Evolutionary conservation across 2,888 invertebrate genomes (phyloP), one percentile per base, ranked within the genome.

Genomic region (Notodonta dromedarius): DNA sequence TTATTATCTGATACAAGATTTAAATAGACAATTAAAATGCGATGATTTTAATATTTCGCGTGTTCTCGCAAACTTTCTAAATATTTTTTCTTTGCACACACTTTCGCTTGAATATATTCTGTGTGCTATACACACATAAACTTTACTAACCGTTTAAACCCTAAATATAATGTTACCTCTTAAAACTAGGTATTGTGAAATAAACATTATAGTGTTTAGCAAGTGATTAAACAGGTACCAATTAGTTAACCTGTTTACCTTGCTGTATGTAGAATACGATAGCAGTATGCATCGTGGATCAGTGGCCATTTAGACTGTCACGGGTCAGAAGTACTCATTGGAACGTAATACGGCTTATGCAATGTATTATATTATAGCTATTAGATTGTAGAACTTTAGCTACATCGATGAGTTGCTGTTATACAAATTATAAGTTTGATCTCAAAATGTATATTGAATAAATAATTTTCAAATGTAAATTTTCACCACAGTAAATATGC

Each of bases 211-310:
- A n/a, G 13, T 32, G 52, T 35, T 35, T 52, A 71, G 55, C 51
- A 32, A 66, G 48, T 56, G 11, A 54, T 61, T 56, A 62, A 56
- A 64, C 61, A 11, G 65, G 51, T 60, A 39, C 14, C 39, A 14
- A 54, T 39, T 54, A 3, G 57, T 42, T 60, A 63, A 76, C 70
- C 57, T 59, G 77, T 71, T 74, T 69, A 59, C 77, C 78, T 76
- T 75, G 76, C 71, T 75, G 67, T 53, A 71, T 75, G 67, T 53
- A 55, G 65, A 59, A 61, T 68, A 65, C 62, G 60, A 71, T 72
- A 78, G 71, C 69, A 39, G 39, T 32, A 63, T 72, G 62, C 69
- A 71, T 66, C 71, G 69, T 78, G 76, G 76, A 77, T 72, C 73
- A 74, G 63, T 75, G 67, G 62, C 54, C 70, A 83, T 78, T 67